Evolutionary conservation across 2,888 invertebrate genomes (phyloP).

Genomic region (Epirrhoe tristata): DNA sequence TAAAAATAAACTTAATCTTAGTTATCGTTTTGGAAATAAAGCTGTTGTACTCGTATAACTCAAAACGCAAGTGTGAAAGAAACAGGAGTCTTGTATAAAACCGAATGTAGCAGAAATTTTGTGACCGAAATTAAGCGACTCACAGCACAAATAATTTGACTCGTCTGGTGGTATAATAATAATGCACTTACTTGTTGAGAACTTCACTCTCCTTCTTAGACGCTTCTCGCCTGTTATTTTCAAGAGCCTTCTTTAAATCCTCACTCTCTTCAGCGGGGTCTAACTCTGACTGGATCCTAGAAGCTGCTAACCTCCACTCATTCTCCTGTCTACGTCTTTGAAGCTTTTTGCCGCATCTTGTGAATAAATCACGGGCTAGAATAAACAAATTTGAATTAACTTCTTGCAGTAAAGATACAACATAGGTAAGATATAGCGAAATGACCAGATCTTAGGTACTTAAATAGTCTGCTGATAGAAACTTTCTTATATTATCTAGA

Average conservation of each 20-base stretch:
- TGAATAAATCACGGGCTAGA: conserved; percentile 87
- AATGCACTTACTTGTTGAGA: conserved; percentile 81
- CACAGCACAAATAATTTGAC: no score
- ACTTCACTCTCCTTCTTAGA: conserved; percentile 81
- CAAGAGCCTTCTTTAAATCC: conserved; percentile 81
- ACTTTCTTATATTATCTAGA: no score
- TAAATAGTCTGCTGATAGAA: no score
- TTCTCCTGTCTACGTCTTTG: conserved; percentile 88
- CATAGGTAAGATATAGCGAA: no score
- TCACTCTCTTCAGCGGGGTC: conserved; percentile 87
- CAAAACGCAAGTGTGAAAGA: no score
- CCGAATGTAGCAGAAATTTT: no score
- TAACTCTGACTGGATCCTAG: conserved; percentile 73
- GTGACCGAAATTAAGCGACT: no score
- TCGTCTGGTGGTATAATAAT: no score
- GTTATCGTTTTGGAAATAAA: not conserved
- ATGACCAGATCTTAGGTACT: no score
- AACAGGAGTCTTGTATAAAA: no score
- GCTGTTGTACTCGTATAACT: no score
- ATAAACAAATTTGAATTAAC: conserved; percentile 21
- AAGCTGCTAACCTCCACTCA: conserved; percentile 86
- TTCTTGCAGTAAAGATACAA: no score
- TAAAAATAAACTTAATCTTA: not conserved
- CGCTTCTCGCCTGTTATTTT: conserved; percentile 83
- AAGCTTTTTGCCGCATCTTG: conserved; percentile 87